These are phyloP conservation scores for Periparus ater DNA, from an alignment of 2,797 vertebrate genomes.

Conservation along the genomic window DNA sequence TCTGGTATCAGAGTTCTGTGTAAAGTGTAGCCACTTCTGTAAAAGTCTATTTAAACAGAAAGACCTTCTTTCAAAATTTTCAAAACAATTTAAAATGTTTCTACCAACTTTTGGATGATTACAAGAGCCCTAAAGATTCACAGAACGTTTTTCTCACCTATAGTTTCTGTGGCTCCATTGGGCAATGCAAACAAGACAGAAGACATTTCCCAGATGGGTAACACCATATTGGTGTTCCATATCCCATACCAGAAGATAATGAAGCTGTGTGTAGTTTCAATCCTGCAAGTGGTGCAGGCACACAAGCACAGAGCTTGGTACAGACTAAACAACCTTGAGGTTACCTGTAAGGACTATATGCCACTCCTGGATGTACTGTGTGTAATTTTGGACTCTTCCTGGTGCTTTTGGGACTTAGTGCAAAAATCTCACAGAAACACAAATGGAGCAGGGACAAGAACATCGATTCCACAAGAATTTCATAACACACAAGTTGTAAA, in stretches of 20 bases:
- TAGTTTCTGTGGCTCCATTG: background rate
- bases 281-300: background rate
- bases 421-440: background rate
- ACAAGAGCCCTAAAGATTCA: background rate
- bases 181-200: background rate
- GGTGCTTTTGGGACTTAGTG: background rate
- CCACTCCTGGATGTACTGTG: background rate
- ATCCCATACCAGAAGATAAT: background rate
- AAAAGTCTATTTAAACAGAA: background rate
- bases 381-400: background rate
- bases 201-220: background rate
- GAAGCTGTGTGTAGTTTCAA: background rate
- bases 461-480: background rate
- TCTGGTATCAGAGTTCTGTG: background rate
- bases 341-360: background rate
- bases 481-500: fast-evolving
- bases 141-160: background rate
- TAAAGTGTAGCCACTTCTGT: background rate
- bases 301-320: background rate
- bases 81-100: background rate
- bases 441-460: background rate
- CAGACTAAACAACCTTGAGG: background rate
- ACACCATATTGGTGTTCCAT: background rate
- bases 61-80: background rate
- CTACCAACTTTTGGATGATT: background rate